phyloP scores from a whole-genome alignment of 2,888 invertebrate genomes.

The Steromphala cineraria region DNA sequence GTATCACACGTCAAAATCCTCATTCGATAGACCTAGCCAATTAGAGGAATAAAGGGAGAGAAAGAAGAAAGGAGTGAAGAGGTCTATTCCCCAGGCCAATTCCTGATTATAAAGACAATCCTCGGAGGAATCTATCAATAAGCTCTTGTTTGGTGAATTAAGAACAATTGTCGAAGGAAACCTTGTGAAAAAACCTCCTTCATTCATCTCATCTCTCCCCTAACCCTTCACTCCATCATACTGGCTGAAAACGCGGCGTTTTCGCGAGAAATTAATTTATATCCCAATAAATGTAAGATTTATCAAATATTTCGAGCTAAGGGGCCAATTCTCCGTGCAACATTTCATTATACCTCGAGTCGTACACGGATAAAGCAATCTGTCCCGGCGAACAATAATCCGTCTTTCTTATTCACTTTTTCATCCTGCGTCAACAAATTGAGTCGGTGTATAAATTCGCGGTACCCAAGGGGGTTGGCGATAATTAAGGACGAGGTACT shows the following conservation, averaged over 20 bases:
- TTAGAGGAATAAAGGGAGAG: too few relatives aligned
- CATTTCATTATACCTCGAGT: slow-evolving; percentile 9
- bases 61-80: background rate
- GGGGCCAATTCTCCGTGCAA: slow-evolving; percentile 13
- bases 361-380: slow-evolving; percentile 16
- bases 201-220: background rate
- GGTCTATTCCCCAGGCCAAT: background rate
- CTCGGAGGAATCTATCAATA: background rate
- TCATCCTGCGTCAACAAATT: slow-evolving; percentile 12
- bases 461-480: background rate
- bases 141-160: background rate
- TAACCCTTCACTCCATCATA: background rate
- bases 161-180: background rate
- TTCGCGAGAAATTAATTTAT: slow-evolving; percentile 17
- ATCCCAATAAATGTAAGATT: slow-evolving; percentile 21
- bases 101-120: background rate
- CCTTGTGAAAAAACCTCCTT: background rate
- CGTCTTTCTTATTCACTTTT: background rate
- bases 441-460: slow-evolving; percentile 10
- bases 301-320: slow-evolving; percentile 17
- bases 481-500: slow-evolving; percentile 16
- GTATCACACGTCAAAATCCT: background rate
- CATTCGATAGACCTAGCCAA: too few relatives aligned
- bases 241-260: background rate
- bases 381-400: background rate